phyloP scores from a whole-genome alignment of 2,113 vertebrate species.

The Ctenomys sociabilis region DNA sequence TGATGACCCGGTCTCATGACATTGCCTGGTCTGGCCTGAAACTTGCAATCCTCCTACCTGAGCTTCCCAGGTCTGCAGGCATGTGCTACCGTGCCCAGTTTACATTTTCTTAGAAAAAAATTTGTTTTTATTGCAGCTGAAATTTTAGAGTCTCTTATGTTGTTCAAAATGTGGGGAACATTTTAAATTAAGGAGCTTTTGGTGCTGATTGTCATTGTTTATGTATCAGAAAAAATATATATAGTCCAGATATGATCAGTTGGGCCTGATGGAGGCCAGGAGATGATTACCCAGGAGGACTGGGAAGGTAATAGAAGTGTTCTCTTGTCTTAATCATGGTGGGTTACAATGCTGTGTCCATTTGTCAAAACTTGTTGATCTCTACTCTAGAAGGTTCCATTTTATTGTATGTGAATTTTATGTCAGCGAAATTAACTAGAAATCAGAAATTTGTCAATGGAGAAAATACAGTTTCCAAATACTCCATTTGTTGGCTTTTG shows the following conservation, averaged over 20 bases:
- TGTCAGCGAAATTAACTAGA: not conserved
- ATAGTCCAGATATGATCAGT: slow-evolving; percentile 14
- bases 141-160: not conserved
- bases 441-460: not conserved
- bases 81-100: not conserved
- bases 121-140: not conserved
- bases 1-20: not conserved
- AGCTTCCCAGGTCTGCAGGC: not conserved
- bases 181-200: not conserved
- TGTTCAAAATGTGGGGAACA: not conserved
- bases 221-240: not conserved
- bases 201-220: not conserved
- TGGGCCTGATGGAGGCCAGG: not conserved
- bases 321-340: not conserved
- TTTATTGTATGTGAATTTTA: not conserved
- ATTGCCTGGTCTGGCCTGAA: not conserved
- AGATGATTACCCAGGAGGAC: not conserved
- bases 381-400: not conserved
- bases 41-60: not conserved
- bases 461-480: not conserved
- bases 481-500: not conserved
- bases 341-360: not conserved
- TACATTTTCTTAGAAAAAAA: not conserved
- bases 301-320: not conserved
- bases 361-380: not conserved